Conservation (phyloP, 2,113 vertebrate species). For the Toxotes chatareus region DNA sequence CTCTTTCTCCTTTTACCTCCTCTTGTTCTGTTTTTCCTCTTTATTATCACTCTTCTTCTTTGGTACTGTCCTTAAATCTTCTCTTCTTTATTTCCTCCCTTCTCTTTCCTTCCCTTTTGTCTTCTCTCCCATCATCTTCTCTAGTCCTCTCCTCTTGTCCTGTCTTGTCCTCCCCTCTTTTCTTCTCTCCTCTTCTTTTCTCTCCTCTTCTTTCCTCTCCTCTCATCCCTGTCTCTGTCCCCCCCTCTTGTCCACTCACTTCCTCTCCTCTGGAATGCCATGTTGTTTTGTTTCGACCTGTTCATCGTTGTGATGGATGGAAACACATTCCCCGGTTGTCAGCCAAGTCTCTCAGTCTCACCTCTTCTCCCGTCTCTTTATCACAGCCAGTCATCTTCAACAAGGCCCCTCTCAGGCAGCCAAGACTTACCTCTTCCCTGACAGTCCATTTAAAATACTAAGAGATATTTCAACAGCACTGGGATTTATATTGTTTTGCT, state of each 20-base stretch:
- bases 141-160: no score
- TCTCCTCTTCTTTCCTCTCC: no score
- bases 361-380: constrained; percentile 15
- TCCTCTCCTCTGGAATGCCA: constrained; percentile 46
- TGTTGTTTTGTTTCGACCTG: constrained; percentile 59
- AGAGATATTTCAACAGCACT: not conserved
- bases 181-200: not conserved
- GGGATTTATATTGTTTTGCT: not conserved
- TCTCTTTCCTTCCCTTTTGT: not conserved
- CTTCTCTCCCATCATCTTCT: not conserved
- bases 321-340: constrained; percentile 25
- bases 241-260: not conserved
- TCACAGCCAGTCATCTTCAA: constrained; percentile 22
- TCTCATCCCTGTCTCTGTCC: not conserved
- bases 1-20: not conserved
- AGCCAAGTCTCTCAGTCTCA: constrained; percentile 13
- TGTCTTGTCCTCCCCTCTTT: not conserved
- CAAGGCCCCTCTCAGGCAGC: constrained; percentile 7
- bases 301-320: constrained; percentile 68
- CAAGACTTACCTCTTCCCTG: constrained; percentile 22
- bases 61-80: no score
- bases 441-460: constrained; percentile 6
- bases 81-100: no score
- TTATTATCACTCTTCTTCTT: no score
- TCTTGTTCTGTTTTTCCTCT: not conserved